Evolutionary conservation across 2,888 invertebrate species (phyloP).

Genomic region (Pegoplata infirma): DNA sequence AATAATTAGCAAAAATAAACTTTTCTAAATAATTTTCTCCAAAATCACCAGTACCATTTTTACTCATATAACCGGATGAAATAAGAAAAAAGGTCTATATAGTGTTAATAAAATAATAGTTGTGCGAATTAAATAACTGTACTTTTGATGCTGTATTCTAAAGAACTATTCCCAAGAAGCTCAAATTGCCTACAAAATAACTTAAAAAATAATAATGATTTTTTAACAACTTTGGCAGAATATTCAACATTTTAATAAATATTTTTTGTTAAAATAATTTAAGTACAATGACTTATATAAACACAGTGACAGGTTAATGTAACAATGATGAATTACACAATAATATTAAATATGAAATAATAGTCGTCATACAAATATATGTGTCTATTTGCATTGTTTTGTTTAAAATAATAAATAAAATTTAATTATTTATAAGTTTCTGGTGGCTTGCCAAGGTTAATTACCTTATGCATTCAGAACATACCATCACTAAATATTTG

Average conservation of each 20-base stretch:
- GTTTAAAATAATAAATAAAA: constrained; percentile 4
- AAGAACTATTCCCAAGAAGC: neutral
- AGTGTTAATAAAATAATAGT: too few relatives aligned
- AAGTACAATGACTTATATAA: too few relatives aligned
- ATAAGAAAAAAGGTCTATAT: too few relatives aligned
- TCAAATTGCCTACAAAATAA: neutral
- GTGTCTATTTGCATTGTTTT: neutral
- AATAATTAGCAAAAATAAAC: too few relatives aligned
- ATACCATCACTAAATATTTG: neutral
- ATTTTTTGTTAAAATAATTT: too few relatives aligned
- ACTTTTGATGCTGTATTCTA: neutral
- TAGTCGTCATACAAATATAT: too few relatives aligned
- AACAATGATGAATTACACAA: neutral
- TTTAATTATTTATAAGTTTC: constrained; percentile 22
- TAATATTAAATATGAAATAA: constrained; percentile 4
- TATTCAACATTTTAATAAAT: too few relatives aligned
- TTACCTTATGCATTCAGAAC: constrained; percentile 45
- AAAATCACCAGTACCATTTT: too few relatives aligned
- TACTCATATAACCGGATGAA: too few relatives aligned
- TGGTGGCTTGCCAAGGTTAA: constrained; percentile 53
- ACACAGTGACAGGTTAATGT: neutral
- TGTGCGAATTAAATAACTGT: neutral
- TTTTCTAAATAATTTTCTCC: too few relatives aligned
- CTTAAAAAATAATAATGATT: neutral
- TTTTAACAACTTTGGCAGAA: too few relatives aligned